Evolutionary conservation across 2,888 invertebrate genomes (phyloP).

Genomic region (Brachylomia viminalis): DNA sequence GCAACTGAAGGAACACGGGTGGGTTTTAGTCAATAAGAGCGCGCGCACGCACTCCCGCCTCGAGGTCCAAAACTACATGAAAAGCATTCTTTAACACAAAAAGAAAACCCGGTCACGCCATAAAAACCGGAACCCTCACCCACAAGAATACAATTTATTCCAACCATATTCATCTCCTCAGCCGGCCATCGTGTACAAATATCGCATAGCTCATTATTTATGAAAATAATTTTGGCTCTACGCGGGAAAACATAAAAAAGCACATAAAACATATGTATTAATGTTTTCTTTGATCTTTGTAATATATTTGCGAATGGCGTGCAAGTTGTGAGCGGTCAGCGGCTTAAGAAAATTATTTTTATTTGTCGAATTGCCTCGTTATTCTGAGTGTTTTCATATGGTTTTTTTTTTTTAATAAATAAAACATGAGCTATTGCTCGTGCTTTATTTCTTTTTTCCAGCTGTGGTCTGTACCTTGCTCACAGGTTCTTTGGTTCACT

Average conservation of each 20-base stretch:
- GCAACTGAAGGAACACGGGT: too few relatives aligned
- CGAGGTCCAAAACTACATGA: too few relatives aligned
- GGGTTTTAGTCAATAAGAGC: too few relatives aligned
- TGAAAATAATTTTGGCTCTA: conserved; percentile 49
- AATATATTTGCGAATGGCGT: conserved; percentile 41
- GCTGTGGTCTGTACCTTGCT: too few relatives aligned
- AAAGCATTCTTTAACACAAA: neutral
- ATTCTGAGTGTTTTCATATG: too few relatives aligned
- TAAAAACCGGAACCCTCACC: conserved; percentile 7
- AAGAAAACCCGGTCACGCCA: conserved; percentile 7
- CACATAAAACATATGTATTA: conserved; percentile 52
- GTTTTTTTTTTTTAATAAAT: too few relatives aligned
- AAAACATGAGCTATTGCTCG: too few relatives aligned
- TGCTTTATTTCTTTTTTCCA: too few relatives aligned
- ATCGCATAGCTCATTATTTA: conserved; percentile 55
- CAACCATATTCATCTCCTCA: conserved; percentile 18
- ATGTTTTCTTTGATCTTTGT: conserved; percentile 60
- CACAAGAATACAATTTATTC: conserved; percentile 22
- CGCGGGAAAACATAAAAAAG: conserved; percentile 41
- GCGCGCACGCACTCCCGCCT: too few relatives aligned
- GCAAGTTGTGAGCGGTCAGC: conserved; percentile 22
- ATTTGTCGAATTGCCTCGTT: too few relatives aligned
- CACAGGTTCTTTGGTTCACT: too few relatives aligned
- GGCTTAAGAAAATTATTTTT: neutral
- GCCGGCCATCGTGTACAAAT: neutral